These are phyloP conservation scores for Leptinotarsa texana DNA, from an alignment of 1,140 invertebrate genomes.

Conservation along the genomic window DNA sequence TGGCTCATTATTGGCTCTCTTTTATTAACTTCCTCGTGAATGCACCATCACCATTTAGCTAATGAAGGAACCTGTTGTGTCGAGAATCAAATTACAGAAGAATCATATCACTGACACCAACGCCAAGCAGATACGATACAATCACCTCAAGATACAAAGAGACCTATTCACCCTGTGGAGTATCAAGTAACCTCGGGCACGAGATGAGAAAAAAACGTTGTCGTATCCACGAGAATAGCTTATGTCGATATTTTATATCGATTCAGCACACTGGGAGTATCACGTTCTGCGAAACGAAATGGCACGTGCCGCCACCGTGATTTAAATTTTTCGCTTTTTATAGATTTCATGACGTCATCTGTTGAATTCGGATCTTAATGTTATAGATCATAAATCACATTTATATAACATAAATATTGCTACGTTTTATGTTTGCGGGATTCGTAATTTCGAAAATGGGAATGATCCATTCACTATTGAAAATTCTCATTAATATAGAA, in stretches of 20 bases:
- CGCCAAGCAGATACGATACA: neutral
- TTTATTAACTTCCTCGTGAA: too few species aligned
- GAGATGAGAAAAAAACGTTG: neutral
- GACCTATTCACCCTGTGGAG: slow-evolving; percentile 1
- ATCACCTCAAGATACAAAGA: neutral
- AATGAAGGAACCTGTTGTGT: neutral
- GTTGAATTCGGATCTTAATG: too few species aligned
- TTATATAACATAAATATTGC: too few species aligned
- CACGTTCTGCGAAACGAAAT: neutral
- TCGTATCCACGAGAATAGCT: slow-evolving; percentile 7
- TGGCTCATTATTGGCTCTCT: too few species aligned
- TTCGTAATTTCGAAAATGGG: too few species aligned
- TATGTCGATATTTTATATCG: slow-evolving; percentile 8
- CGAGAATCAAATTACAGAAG: neutral
- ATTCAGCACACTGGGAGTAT: neutral
- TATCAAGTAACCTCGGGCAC: neutral
- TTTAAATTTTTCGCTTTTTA: neutral
- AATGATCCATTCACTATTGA: too few species aligned
- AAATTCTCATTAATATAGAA: too few species aligned
- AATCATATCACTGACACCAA: neutral
- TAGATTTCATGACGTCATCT: neutral
- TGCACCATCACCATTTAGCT: too few species aligned
- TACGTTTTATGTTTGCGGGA: too few species aligned
- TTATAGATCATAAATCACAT: too few species aligned
- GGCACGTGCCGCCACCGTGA: slow-evolving; percentile 3